Evolutionary conservation across 2,113 vertebrate species (phyloP), one percentile per base, ranked within the genome.

Genomic region (Gnathonemus echidnorhynchus): DNA sequence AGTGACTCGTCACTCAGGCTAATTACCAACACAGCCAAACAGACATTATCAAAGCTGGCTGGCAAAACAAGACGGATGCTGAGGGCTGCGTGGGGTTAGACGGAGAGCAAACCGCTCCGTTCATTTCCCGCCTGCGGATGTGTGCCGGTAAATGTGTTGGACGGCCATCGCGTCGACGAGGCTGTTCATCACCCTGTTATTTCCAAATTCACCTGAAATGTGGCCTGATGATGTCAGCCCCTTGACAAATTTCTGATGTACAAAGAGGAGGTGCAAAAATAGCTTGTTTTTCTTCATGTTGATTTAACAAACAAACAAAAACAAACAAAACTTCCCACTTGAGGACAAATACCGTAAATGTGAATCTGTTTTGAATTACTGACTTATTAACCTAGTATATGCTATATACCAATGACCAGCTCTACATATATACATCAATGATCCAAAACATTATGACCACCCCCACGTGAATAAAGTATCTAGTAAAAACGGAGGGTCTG

Each of bases 1-100:
- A 89, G 45, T 83, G 27, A 45, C 13, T 52, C 35, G 46, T 89
- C 50, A 80, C 45, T 89, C 46, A 89, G 66, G 48, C 50, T 89
- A 58, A 83, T 89, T 85, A 39, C 77, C 19, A 84, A 83, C 27
- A 42, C 70, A 35, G 49, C 17, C 17, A 89, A 89, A 56, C 74
- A 84, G 74, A 85, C 77, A 27, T 42, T 62, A 42, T 27, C 66
- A 24, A 89, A 80, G 46, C 21, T 3, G 46, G 6, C 52, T 9
- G 21, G 50, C 31, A 89, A 89, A 89, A 89, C 49, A 45, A 42
- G 52, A 62, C 24, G 50, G 89, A 89, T 42, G 45, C 39, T 8
- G 31, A 6, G 1, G 46, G 53, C 6, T 56, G 35, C 10, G 35
- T 48, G 35, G 50, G 70, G 49, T 27, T 3, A 45, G 21, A 13